Percentiles rank a stretch among this genome's conserved stretches.
phyloP scores from a whole-genome alignment of 1,140 invertebrate genomes.

The Mylabris phalerata region DNA sequence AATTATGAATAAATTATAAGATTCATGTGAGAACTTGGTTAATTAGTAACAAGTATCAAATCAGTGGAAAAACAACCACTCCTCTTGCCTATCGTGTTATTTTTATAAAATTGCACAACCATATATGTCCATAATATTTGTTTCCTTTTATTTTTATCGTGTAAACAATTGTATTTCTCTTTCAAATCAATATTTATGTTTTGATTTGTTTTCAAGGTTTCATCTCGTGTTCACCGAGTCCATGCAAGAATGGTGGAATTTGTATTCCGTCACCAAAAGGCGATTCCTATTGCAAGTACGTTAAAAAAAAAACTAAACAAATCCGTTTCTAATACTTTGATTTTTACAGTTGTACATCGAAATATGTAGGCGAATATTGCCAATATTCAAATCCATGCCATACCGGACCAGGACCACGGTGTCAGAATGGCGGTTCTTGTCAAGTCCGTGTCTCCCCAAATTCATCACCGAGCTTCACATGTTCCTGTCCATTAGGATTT shows the following conservation, averaged over 20 bases:
- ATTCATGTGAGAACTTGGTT: too few relatives aligned
- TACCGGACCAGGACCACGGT: conserved; percentile 66
- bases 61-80: too few relatives aligned
- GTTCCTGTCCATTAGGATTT: conserved; percentile 84
- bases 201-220: conserved; percentile 59
- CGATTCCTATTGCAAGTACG: conserved; percentile 83
- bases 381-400: conserved; percentile 88
- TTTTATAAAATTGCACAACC: too few relatives aligned
- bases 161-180: too few relatives aligned
- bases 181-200: neutral
- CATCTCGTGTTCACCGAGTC: conserved; percentile 77
- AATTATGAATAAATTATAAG: too few relatives aligned
- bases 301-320: conserved; percentile 33
- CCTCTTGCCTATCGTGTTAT: too few relatives aligned
- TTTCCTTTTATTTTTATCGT: too few relatives aligned
- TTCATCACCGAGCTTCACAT: conserved; percentile 70
- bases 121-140: too few relatives aligned
- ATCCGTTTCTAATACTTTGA: conserved; percentile 16
- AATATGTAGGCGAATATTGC: conserved; percentile 90
- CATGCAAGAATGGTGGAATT: conserved; percentile 73
- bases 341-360: conserved; percentile 80
- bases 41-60: too few relatives aligned
- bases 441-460: conserved; percentile 60
- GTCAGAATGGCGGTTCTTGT: conserved; percentile 91
- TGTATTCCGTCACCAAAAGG: conserved; percentile 63